Base-by-base conservation (phyloP, 2,113 vertebrate species). In the Hippopotamus amphibius region DNA sequence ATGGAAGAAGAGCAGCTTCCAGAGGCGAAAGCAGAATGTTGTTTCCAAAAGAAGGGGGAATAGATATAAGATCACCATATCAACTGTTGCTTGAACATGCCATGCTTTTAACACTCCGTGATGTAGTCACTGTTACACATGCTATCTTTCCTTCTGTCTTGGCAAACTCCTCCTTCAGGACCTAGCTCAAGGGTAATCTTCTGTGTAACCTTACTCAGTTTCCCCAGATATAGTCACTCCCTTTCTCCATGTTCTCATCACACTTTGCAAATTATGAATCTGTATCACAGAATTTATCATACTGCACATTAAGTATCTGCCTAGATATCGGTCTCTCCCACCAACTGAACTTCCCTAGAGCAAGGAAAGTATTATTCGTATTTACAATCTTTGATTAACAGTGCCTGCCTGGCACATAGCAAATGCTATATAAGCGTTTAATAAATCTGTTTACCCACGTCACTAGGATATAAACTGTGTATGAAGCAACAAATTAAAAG, bases 11-110 rank as follows among this genome's bases (percentile, higher is more conserved):
- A 88, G 26, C 30, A 94, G 30, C 57, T 94, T 90, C 72, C 46
- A 88, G 95, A 92, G 81, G 33, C 12, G 87, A 83, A 88, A 95
- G 89, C 33, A 74, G 69, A 92, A 95, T 82, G n/a, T 7, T 50
- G 6, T 90, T 84, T 87, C 74, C 33, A 46, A 94, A 90, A 81
- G 55, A 84, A 84, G 28, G 22, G 69, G 17, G 6, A 93, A 81
- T 13, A 65, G 33, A 86, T 85, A 1, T 33, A 76, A 86, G 30
- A 30, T 16, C 12, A 69, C 37, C 53, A 41, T 33, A 93, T 55
- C 41, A 92, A 79, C 19, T 74, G 21, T 22, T 74, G 77, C 61
- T 85, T 57, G 26, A 92, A 93, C 9, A 82, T 7, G 19, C 4
- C 55, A 82, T 7, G 16, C 41, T n/a, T 94, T 46, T 46, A 83